These are phyloP conservation scores for Melanotaenia maccullochi DNA, from an alignment of 2,797 vertebrate species.

Conservation along the genomic window DNA sequence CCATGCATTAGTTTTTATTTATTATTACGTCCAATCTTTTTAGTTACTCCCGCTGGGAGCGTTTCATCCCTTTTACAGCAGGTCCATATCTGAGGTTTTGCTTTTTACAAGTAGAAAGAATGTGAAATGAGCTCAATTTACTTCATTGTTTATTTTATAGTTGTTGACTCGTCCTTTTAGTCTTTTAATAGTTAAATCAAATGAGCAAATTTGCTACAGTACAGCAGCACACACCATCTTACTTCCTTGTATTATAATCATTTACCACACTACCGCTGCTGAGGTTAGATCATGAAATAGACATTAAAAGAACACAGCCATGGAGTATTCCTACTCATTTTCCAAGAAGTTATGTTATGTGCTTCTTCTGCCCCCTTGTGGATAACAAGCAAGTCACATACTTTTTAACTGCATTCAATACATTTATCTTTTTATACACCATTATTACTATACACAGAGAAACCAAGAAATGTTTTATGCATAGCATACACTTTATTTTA, in stretches of 20 bases:
- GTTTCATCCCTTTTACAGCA: too few relatives aligned
- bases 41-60: too few relatives aligned
- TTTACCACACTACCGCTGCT: neutral
- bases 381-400: neutral
- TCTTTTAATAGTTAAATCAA: neutral
- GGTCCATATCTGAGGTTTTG: neutral
- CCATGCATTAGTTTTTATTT: too few relatives aligned
- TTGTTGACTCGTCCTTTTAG: neutral
- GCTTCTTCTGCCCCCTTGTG: slow-evolving; percentile 41
- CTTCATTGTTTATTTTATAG: slow-evolving; percentile 9
- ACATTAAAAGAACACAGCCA: neutral
- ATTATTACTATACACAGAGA: neutral
- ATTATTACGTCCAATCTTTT: too few relatives aligned
- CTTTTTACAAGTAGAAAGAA: slow-evolving; percentile 5
- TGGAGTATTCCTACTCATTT: neutral
- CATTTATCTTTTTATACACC: neutral
- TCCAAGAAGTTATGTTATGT: neutral
- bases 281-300: neutral
- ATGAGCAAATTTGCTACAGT: neutral
- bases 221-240: neutral
- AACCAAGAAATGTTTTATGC: slow-evolving; percentile 19
- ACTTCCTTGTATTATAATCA: neutral
- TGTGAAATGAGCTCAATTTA: slow-evolving; percentile 4
- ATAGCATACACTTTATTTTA: slow-evolving; percentile 65
- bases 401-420: neutral